Percentiles rank a stretch among this genome's conserved stretches.
Evolutionary conservation across 2,888 invertebrate genomes (phyloP).

Genomic region (Meiosimyza decipiens): DNA sequence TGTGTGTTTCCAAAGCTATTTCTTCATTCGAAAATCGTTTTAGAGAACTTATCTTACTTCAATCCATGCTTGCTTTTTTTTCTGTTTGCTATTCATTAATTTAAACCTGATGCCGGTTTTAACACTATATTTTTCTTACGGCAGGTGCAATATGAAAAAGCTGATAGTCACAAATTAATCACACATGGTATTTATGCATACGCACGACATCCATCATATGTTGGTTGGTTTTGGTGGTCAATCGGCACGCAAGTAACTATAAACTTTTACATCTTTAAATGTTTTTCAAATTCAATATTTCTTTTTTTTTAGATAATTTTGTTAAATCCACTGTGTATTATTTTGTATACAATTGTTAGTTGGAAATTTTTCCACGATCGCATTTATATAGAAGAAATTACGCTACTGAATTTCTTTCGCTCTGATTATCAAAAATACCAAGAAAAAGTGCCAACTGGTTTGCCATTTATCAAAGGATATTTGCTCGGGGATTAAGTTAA

Average conservation of each 20-base stretch:
- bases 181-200: slow-evolving; percentile 88
- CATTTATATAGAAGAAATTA: slow-evolving; percentile 88
- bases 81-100: not conserved
- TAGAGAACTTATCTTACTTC: too few species aligned
- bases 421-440: slow-evolving; percentile 89
- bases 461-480: slow-evolving; percentile 86
- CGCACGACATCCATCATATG: slow-evolving; percentile 95
- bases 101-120: slow-evolving; percentile 12
- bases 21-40: too few species aligned
- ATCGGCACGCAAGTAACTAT: slow-evolving; percentile 89
- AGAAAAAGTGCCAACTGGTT: slow-evolving; percentile 81
- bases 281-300: slow-evolving; percentile 9
- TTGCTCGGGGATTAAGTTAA: slow-evolving; percentile 42
- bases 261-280: not conserved
- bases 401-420: slow-evolving; percentile 91
- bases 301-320: slow-evolving; percentile 71
- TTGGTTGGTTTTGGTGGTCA: slow-evolving; percentile 99
- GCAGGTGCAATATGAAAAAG: slow-evolving; percentile 82
- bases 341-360: slow-evolving; percentile 83
- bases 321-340: slow-evolving; percentile 87
- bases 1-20: too few species aligned
- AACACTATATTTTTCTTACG: slow-evolving; percentile 3
- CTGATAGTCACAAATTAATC: slow-evolving; percentile 84
- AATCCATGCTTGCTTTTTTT: not conserved
- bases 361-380: slow-evolving; percentile 94